Percentiles rank a stretch among this genome's conserved stretches.
These are phyloP conservation scores for Mesoclemmys tuberculata DNA, from an alignment of 2,113 vertebrate genomes.

Conservation along the genomic window DNA sequence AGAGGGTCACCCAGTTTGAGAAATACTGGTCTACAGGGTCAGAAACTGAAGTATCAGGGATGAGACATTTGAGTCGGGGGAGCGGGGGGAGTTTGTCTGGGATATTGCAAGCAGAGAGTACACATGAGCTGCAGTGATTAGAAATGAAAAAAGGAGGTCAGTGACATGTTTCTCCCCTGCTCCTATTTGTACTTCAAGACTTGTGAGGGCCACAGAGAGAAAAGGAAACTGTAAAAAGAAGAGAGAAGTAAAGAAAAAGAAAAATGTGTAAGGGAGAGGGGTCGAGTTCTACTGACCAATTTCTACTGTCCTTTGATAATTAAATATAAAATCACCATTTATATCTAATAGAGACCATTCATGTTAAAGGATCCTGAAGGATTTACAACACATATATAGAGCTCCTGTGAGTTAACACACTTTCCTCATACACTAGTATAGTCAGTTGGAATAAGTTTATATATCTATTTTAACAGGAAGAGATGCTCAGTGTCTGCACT, in stretches of 20 bases:
- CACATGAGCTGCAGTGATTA: neutral
- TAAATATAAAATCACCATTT: neutral
- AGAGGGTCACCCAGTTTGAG: too few relatives aligned
- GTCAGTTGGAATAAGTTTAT: neutral
- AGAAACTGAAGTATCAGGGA: neutral
- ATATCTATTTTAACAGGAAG: neutral
- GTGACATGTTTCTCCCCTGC: neutral
- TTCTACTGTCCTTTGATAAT: neutral
- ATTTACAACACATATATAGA: neutral
- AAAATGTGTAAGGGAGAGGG: neutral
- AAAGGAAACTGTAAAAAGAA: neutral
- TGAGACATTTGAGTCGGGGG: neutral
- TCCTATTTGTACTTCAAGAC: neutral
- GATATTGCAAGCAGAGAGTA: neutral
- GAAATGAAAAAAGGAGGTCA: rapidly evolving
- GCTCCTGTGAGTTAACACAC: neutral
- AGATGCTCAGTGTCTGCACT: neutral
- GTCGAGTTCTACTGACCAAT: neutral
- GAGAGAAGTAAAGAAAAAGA: neutral
- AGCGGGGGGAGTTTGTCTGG: neutral
- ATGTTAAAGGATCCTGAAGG: neutral
- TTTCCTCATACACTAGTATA: neutral
- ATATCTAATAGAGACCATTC: neutral
- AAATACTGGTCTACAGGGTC: neutral
- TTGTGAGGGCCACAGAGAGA: neutral